Base-by-base conservation (phyloP, 2,888 invertebrate species). In the Plagodis dolabraria region DNA sequence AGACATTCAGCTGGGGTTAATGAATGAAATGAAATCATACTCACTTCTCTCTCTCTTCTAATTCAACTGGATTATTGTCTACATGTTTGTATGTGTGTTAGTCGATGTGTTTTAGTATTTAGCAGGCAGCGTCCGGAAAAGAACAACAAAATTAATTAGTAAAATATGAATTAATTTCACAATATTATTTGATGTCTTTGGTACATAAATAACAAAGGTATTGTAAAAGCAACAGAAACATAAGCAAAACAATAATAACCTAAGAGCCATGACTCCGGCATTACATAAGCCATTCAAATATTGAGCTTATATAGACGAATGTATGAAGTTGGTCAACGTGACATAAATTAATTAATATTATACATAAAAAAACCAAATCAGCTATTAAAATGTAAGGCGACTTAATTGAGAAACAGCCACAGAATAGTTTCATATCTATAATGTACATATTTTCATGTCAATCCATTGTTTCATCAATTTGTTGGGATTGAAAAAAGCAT, bases 31-130 rank as follows among this genome's bases (percentile, higher is more conserved):
- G 5, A 43, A 53, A 54, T 57, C 47, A 51, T 65, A 64, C 96
- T 96, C 95, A 96, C 96, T 96, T 96, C 92, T 96, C 96, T 83
- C 96, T 94, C 90, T 96, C 96, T 89, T 96, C 96, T 94, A 96
- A 93, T 85, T 96, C 96, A 90, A 96, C 95, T 71, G 96, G 95
- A 89, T 95, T 96, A 94, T 95, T 96, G 94, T 96, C 96, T 96
- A 52, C 35, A 38, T 35, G 45, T 54, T 12, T 46, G 94, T 70
- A 71, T 76, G 73, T 77, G 75, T 76, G 83, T 85, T 84, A 83
- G 82, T 84, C 74, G 79, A 79, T 51, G 64, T 63, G 62, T 75
- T 85, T 86, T 89, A 87, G 86, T 83, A 84, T 85, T 90, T 87
- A 88, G 85, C 88, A 85, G 83, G 93, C 93, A 76, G 91, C 90